Evolutionary conservation across 1,140 invertebrate genomes (phyloP).

Genomic region (Cotesia typhae): DNA sequence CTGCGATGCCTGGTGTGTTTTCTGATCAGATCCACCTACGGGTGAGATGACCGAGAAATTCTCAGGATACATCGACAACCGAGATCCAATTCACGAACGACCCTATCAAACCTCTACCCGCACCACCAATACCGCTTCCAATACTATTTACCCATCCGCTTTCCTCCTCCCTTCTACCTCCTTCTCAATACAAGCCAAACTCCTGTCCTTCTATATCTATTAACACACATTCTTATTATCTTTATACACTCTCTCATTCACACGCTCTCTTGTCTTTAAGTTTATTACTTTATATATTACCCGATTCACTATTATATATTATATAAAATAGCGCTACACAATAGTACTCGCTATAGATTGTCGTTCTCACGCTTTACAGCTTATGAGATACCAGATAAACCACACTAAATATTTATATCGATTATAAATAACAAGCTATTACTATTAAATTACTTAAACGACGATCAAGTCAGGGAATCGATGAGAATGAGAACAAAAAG

Average conservation of each 20-base stretch:
- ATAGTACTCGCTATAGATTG: conserved; percentile 29
- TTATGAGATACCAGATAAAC: conserved; percentile 6
- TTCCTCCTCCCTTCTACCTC: neutral
- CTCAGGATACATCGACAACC: conserved; percentile 8
- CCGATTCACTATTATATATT: neutral
- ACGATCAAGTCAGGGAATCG: neutral
- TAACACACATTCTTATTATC: neutral
- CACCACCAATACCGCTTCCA: neutral
- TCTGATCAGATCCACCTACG: conserved; percentile 1
- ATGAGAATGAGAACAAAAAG: too few relatives aligned
- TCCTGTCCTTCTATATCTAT: neutral
- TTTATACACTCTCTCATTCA: conserved; percentile 6
- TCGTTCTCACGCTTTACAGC: conserved; percentile 32
- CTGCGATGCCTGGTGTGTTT: conserved; percentile 4
- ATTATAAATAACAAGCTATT: too few relatives aligned
- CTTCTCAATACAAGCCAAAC: neutral
- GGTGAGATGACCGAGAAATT: conserved; percentile 10
- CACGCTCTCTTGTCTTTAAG: conserved; percentile 22
- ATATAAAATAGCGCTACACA: conserved; percentile 22
- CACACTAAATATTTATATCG: neutral
- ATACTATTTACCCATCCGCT: neutral
- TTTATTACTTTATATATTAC: conserved; percentile 12
- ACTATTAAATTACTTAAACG: neutral
- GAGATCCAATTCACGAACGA: conserved; percentile 7
- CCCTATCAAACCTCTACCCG: neutral